These are phyloP conservation scores for Meriones unguiculatus DNA, from an alignment of 2,113 vertebrate genomes.

Conservation along the genomic window DNA sequence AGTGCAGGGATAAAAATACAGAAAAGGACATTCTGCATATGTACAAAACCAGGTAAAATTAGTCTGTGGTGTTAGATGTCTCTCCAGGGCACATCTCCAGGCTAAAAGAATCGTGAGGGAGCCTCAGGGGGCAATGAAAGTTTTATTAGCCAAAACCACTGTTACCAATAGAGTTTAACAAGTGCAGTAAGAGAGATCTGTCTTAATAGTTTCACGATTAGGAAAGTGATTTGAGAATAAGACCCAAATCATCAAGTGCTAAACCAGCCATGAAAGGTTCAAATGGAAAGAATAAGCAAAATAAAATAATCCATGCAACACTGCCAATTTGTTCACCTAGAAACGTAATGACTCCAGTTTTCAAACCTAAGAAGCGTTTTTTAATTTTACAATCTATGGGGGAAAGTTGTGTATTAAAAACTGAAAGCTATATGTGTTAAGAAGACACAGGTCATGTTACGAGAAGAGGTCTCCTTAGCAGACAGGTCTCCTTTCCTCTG, in stretches of 20 bases:
- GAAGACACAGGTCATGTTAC: not conserved
- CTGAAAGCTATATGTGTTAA: not conserved
- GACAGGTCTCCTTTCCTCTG: not conserved
- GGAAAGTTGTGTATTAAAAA: not conserved
- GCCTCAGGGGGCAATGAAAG: not conserved
- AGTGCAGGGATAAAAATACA: not conserved
- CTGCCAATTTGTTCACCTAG: not conserved
- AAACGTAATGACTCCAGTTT: conserved; percentile 1
- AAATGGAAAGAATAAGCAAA: not conserved
- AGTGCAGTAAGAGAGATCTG: not conserved
- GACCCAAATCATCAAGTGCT: conserved; percentile 4
- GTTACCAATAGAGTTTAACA: conserved; percentile 9
- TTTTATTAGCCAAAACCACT: not conserved
- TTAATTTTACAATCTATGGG: not conserved
- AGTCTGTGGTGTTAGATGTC: not conserved
- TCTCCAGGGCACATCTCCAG: not conserved
- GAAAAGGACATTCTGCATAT: not conserved
- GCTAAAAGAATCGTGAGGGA: not conserved
- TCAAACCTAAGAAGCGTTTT: not conserved
- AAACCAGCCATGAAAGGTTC: not conserved
- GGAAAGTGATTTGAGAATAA: not conserved
- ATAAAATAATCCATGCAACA: not conserved
- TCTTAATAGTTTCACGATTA: not conserved
- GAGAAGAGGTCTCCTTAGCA: not conserved
- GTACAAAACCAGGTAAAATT: conserved; percentile 24